Evolutionary conservation across 2,888 invertebrate species (phyloP).

Genomic region (Chrysopilus asiliformis): DNA sequence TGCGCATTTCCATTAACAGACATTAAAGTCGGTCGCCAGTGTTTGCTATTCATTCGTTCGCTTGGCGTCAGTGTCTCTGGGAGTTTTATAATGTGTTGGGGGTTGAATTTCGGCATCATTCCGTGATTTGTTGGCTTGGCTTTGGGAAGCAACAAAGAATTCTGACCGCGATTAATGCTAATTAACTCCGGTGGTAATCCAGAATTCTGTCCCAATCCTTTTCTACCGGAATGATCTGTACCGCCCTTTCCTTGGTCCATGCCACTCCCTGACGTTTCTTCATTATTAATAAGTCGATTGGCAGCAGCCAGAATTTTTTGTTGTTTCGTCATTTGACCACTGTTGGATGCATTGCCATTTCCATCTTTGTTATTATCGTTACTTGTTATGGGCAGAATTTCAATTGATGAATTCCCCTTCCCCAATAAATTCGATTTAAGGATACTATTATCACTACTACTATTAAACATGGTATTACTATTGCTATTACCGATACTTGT

Average conservation of each 20-base stretch:
- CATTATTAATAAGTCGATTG: constrained; percentile 24
- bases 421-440: constrained; percentile 28
- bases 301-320: constrained; percentile 30
- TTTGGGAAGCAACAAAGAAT: neutral
- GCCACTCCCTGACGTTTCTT: constrained; percentile 13
- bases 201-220: neutral
- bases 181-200: constrained; percentile 16
- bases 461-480: constrained; percentile 1
- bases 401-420: constrained; percentile 19
- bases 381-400: constrained; percentile 25
- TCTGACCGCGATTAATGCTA: constrained; percentile 13
- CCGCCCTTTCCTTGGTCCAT: too few relatives aligned
- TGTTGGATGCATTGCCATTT: constrained; percentile 1
- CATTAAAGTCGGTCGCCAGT: constrained; percentile 59
- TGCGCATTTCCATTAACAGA: constrained; percentile 42
- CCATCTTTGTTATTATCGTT: constrained; percentile 2
- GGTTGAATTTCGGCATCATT: constrained; percentile 9
- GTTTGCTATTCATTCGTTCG: constrained; percentile 40
- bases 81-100: constrained; percentile 31
- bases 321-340: constrained; percentile 24
- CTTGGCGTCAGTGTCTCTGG: constrained; percentile 34
- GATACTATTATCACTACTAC: constrained; percentile 26
- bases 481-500: constrained; percentile 12
- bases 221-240: neutral
- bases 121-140: neutral